phyloP scores from a whole-genome alignment of 2,797 vertebrate genomes.

The Geotrypetes seraphini region DNA sequence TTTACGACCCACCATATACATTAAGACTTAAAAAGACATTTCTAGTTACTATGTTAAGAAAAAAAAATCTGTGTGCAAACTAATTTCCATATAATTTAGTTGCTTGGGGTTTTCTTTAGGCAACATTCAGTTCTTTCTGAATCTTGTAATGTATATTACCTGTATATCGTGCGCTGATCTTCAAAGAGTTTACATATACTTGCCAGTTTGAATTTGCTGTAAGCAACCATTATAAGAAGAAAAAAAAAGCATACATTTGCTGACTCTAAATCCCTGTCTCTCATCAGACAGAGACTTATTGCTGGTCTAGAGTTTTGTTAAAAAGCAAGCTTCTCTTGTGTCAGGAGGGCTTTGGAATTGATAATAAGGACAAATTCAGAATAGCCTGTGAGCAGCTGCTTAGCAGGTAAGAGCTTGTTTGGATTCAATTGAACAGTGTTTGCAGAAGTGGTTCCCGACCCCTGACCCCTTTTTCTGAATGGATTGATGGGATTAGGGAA shows the following conservation, averaged over 20 bases:
- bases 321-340: conserved; percentile 29
- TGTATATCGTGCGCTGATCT: too few species aligned
- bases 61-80: too few species aligned
- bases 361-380: conserved; percentile 32
- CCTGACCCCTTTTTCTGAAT: conserved; percentile 60
- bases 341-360: conserved; percentile 31
- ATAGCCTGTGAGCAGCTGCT: conserved; percentile 47
- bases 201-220: conserved; percentile 10
- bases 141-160: too few species aligned
- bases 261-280: conserved; percentile 19
- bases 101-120: too few species aligned
- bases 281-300: conserved; percentile 13
- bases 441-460: conserved; percentile 73
- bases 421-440: conserved; percentile 48
- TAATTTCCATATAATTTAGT: too few species aligned
- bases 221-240: too few species aligned
- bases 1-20: too few species aligned
- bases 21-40: too few species aligned
- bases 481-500: conserved; percentile 72
- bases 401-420: conserved; percentile 49
- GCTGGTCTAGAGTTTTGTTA: conserved; percentile 19
- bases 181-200: neutral
- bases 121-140: too few species aligned
- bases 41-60: too few species aligned
- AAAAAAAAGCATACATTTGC: conserved; percentile 8